Percentiles rank a stretch among this genome's conserved stretches.
These are phyloP conservation scores for Propithecus perrieri DNA, from an alignment of 2,797 vertebrate genomes.

Conservation along the genomic window DNA sequence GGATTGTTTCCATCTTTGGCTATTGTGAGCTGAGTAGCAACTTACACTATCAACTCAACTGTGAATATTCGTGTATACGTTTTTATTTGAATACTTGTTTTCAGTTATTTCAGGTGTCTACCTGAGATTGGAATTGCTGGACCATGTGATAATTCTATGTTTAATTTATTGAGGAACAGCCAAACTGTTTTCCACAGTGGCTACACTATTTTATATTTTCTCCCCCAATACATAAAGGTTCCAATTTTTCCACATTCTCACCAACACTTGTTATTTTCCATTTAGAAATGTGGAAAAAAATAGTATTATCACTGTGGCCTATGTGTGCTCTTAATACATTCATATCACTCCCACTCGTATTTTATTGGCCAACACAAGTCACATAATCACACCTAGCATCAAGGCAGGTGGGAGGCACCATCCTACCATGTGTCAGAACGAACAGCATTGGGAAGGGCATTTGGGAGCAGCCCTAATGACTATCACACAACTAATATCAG, in stretches of 20 bases:
- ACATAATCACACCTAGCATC: not conserved
- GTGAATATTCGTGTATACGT: not conserved
- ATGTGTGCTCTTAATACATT: not conserved
- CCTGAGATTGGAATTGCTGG: not conserved
- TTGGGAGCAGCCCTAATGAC: not conserved
- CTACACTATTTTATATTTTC: not conserved
- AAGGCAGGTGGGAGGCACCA: not conserved
- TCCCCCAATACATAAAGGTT: not conserved
- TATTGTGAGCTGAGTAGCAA: not conserved
- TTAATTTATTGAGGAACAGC: not conserved
- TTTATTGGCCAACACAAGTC: slow-evolving; percentile 5
- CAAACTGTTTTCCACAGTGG: not conserved
- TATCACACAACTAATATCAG: not conserved
- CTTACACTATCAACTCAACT: not conserved
- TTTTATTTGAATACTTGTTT: not conserved
- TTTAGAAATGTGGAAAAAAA: not conserved
- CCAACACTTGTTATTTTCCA: not conserved
- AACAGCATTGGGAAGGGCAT: not conserved
- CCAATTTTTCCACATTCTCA: not conserved
- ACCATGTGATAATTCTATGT: not conserved
- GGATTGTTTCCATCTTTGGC: not conserved
- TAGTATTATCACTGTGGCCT: not conserved
- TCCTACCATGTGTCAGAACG: not conserved
- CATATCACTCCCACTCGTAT: not conserved
- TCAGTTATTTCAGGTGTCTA: not conserved